Evolutionary conservation across 2,888 invertebrate genomes (phyloP).

Genomic region (Agonopterix heracliana): DNA sequence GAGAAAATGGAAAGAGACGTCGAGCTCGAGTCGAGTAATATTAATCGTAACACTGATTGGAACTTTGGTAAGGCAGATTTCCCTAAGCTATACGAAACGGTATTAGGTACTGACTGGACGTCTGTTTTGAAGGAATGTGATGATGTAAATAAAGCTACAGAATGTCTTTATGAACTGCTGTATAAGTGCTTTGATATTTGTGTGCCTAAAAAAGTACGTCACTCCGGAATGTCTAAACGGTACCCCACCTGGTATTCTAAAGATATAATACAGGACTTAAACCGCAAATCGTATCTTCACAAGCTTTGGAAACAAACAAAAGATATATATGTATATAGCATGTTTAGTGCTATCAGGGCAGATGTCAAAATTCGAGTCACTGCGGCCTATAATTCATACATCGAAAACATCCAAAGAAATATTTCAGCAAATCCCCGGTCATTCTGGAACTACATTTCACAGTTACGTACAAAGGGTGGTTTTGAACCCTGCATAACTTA

Average conservation of each 20-base stretch:
- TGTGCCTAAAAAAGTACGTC: conserved; percentile 1
- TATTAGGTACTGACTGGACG: neutral
- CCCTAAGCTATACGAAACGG: neutral
- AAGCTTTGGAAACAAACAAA: neutral
- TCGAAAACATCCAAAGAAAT: neutral
- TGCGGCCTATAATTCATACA: neutral
- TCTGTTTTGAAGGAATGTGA: neutral
- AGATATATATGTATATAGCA: neutral
- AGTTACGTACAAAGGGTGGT: neutral
- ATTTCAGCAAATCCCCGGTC: neutral
- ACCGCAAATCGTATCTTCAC: neutral
- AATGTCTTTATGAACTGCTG: neutral
- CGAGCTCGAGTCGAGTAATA: neutral
- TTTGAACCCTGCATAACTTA: neutral
- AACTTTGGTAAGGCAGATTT: conserved; percentile 1
- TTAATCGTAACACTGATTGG: neutral
- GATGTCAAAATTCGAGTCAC: neutral
- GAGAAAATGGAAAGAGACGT: neutral
- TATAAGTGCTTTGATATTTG: neutral
- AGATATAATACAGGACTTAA: conserved; percentile 1
- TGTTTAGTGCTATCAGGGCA: neutral
- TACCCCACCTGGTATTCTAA: conserved; percentile 5
- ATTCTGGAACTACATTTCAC: neutral
- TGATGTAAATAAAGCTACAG: neutral
- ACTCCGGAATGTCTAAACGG: neutral